Conservation (phyloP, 2,797 vertebrate species). For the Sebastes minor region DNA sequence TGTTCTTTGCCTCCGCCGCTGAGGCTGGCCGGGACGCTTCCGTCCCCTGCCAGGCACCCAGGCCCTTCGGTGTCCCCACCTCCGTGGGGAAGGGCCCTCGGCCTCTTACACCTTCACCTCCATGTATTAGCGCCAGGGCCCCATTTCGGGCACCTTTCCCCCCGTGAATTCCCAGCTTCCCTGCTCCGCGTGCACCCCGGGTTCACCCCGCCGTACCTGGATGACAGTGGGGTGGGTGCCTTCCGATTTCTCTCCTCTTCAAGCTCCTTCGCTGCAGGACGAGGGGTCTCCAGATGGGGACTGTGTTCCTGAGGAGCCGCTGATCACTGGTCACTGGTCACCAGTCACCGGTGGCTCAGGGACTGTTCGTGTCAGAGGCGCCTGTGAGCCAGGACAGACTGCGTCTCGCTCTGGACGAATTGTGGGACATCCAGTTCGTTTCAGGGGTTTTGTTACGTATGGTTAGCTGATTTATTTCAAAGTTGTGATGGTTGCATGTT, state of each 20-base stretch:
- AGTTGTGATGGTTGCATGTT: too few relatives aligned
- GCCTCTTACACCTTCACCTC: slow-evolving; percentile 98
- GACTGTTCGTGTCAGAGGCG: too few relatives aligned
- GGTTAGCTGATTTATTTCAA: too few relatives aligned
- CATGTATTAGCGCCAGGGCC: slow-evolving; percentile 97
- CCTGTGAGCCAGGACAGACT: too few relatives aligned
- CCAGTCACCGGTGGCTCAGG: too few relatives aligned
- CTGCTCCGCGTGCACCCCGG: slow-evolving; percentile 97
- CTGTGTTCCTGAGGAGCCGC: too few relatives aligned
- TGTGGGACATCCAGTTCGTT: too few relatives aligned
- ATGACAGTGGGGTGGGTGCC: slow-evolving; percentile 97
- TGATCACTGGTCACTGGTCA: too few relatives aligned
- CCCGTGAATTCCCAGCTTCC: slow-evolving; percentile 95
- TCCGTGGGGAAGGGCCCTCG: slow-evolving; percentile 95
- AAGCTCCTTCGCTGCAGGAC: too few relatives aligned
- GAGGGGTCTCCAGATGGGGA: too few relatives aligned
- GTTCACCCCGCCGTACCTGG: slow-evolving; percentile 94
- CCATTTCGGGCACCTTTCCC: slow-evolving; percentile 90
- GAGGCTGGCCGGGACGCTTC: slow-evolving; percentile 96
- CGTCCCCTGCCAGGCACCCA: slow-evolving; percentile 85
- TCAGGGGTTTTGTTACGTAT: too few relatives aligned
- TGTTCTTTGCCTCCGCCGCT: slow-evolving; percentile 96
- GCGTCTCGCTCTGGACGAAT: too few relatives aligned
- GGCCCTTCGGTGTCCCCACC: slow-evolving; percentile 84
- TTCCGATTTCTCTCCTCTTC: slow-evolving; percentile 94